Base-by-base conservation (phyloP, 2,888 invertebrate species). In the Latrodectus hesperus region DNA sequence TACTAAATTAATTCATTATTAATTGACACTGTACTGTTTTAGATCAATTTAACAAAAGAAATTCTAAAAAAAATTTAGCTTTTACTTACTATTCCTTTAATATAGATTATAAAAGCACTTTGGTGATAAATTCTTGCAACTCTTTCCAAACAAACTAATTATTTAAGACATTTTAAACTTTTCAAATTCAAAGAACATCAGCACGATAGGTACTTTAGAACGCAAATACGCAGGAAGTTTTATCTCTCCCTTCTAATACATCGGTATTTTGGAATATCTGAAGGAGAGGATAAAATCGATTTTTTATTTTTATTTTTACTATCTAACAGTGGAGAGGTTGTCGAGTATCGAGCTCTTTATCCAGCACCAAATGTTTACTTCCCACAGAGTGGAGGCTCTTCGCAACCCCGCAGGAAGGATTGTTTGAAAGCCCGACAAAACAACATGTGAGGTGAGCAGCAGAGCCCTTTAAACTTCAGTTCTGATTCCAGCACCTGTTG, bases 221-320 rank as follows among this genome's bases (percentile, higher is more conserved):
- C n/a, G 70, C 52, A 75, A 82, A 82, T 82, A 82, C 82, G 82
- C 82, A 82, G 67, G 49, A 75, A 22, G 51, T n/a, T 70, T 82
- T 82, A 82, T 82, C 82, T 76, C 52, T 26, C 51, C 26, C 38
- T 70, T 75, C 64, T 71, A 51, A 26, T 10, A 49, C 67, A 51
- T 49, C n/a, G 76, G 81, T 53, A 81, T 81, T 81, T 70, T 17
- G 81, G 81, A 38, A 81, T 81, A 81, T 81, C 81, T 81, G 17
- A 38, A 11, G 49, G 38, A 12, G 11, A 9, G 73, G 74, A 74
- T 73, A 81, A 74, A 3, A 22, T 68, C 6, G 60, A 49, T 55
- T 53, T 70, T 82, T 64, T 75, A 67, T 75, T 68, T 70, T 75
- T 82, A 49, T 75, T 70, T 17, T n/a, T 72, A 22, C 22, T n/a